Percentiles rank a stretch among this genome's conserved stretches.
phyloP scores from a whole-genome alignment of 2,888 invertebrate genomes.

The Callosobruchus maculatus region DNA sequence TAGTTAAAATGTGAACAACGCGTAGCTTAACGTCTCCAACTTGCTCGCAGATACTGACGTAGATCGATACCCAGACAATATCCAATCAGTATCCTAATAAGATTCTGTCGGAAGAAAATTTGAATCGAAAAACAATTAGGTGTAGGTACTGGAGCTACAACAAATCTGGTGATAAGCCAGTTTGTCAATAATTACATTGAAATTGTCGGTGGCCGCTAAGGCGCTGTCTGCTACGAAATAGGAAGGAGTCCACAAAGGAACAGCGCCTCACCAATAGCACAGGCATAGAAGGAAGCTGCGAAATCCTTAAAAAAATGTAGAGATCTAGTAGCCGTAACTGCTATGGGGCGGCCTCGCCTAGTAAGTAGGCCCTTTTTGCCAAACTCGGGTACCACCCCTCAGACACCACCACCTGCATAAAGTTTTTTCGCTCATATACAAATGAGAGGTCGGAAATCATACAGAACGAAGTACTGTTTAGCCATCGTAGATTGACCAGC shows the following conservation, averaged over 20 bases:
- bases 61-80: background rate
- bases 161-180: constrained; percentile 34
- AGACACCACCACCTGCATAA: too few species aligned
- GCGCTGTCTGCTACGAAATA: constrained; percentile 11
- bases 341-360: too few species aligned
- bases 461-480: too few species aligned
- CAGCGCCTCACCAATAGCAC: constrained; percentile 10
- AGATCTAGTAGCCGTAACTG: too few species aligned
- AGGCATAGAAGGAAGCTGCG: background rate
- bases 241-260: constrained; percentile 10
- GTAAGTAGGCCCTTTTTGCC: too few species aligned
- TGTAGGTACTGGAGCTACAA: constrained; percentile 11
- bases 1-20: too few species aligned
- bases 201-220: constrained; percentile 24
- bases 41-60: background rate
- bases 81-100: background rate
- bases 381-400: too few species aligned
- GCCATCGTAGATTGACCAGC: too few species aligned
- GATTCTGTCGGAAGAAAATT: background rate
- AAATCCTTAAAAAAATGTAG: too few species aligned
- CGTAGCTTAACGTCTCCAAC: too few species aligned
- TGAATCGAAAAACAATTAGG: background rate
- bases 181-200: constrained; percentile 35
- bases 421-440: too few species aligned
- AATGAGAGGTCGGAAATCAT: too few species aligned